Evolutionary conservation across 2,888 invertebrate genomes (phyloP).

Genomic region (Folsomia candida): DNA sequence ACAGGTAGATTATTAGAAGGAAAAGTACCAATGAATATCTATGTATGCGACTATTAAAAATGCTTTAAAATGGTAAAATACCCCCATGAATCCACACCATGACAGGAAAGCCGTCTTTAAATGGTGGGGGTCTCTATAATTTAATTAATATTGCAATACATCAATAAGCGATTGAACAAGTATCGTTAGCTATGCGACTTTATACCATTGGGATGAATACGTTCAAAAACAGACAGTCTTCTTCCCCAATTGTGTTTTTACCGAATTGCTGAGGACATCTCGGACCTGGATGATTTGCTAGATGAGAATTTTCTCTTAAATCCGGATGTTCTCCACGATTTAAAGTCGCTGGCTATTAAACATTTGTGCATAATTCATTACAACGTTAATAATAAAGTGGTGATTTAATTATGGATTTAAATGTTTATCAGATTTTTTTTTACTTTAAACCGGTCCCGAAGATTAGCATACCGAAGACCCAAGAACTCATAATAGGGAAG

Average conservation of each 20-base stretch:
- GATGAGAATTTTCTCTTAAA: too few relatives aligned
- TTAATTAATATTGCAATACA: too few relatives aligned
- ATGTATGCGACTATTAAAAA: background rate
- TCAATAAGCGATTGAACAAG: too few relatives aligned
- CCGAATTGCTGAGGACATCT: conserved; percentile 30
- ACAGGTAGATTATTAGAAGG: background rate
- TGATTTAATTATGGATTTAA: conserved; percentile 1
- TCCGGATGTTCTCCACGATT: background rate
- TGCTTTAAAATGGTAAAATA: background rate
- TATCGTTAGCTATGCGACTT: too few relatives aligned
- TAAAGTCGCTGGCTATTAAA: background rate
- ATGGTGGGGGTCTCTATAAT: conserved; percentile 16
- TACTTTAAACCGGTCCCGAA: conserved; percentile 35
- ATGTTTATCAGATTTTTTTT: background rate
- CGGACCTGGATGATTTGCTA: conserved; percentile 13
- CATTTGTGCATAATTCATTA: background rate
- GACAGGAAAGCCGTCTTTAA: conserved; percentile 31
- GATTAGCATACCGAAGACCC: conserved; percentile 34
- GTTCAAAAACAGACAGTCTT: conserved; percentile 34
- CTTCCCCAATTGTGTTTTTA: conserved; percentile 11
- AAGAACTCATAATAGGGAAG: conserved; percentile 30
- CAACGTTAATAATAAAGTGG: background rate
- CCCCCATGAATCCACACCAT: conserved; percentile 38
- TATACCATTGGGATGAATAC: conserved; percentile 25
- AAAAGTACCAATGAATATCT: background rate